These are phyloP conservation scores for Onchidella celtica DNA, from an alignment of 2,888 invertebrate genomes.

Conservation along the genomic window DNA sequence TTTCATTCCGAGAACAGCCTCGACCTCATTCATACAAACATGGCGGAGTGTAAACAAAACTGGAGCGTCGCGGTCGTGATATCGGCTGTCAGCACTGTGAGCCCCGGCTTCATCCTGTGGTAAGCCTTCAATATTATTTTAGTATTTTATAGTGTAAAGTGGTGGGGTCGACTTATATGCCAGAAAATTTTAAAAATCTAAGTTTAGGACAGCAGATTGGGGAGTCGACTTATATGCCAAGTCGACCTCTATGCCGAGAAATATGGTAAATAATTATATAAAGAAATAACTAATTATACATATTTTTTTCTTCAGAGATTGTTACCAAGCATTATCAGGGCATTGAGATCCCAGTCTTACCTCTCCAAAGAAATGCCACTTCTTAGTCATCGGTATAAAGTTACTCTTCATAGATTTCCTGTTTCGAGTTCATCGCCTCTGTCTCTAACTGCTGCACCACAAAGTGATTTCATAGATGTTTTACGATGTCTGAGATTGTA, in stretches of 20 bases:
- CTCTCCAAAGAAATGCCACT: background rate
- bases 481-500: slow-evolving; percentile 26
- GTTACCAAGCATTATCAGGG: background rate
- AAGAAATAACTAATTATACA: no score
- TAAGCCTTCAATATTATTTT: no score
- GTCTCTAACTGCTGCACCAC: slow-evolving; percentile 18
- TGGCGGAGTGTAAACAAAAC: no score
- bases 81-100: background rate
- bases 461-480: slow-evolving; percentile 11
- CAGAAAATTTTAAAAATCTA: no score
- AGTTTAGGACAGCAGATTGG: no score
- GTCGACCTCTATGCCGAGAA: no score
- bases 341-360: background rate
- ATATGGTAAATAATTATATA: no score
- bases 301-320: slow-evolving; percentile 27
- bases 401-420: slow-evolving; percentile 18
- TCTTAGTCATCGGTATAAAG: slow-evolving; percentile 35
- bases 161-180: no score
- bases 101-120: background rate
- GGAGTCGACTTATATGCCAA: no score
- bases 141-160: no score
- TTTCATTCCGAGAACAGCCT: no score
- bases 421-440: background rate
- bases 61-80: background rate
- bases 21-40: no score